Conservation (phyloP, 2,797 vertebrate genomes). For the Trachops cirrhosus region DNA sequence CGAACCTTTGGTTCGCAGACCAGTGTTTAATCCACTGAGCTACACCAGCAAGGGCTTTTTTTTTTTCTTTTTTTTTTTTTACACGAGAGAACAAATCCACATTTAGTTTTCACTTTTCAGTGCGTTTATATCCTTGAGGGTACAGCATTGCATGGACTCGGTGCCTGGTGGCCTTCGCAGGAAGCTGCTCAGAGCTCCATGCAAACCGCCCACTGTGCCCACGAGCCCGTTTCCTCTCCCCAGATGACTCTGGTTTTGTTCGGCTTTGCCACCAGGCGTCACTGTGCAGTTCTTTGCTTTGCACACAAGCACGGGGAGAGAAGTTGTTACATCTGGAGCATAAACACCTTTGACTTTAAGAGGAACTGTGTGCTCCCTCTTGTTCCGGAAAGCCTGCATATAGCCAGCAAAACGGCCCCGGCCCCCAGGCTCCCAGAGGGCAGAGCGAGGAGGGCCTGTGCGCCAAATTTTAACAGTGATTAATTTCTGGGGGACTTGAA, state of each 20-base stretch:
- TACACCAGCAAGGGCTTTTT: too few relatives aligned
- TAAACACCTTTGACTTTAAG: not conserved
- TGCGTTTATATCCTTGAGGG: not conserved
- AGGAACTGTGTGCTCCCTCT: not conserved
- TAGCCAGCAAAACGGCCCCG: not conserved
- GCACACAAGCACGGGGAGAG: not conserved
- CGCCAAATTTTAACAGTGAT: not conserved
- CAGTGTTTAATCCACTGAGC: too few relatives aligned
- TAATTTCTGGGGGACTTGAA: not conserved
- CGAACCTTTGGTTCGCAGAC: too few relatives aligned
- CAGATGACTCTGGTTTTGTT: not conserved
- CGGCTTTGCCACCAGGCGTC: not conserved
- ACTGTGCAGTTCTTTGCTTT: not conserved
- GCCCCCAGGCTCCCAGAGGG: not conserved
- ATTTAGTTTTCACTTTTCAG: not conserved
- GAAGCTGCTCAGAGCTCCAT: not conserved
- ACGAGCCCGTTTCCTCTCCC: not conserved
- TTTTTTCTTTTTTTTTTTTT: too few relatives aligned
- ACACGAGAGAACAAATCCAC: not conserved
- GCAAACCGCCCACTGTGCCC: not conserved
- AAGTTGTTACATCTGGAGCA: not conserved
- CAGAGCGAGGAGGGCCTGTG: not conserved
- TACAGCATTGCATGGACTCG: not conserved
- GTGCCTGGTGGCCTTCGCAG: not conserved
- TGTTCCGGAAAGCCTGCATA: not conserved